These are phyloP conservation scores for Hipparchia semele DNA, from an alignment of 2,888 invertebrate genomes.

Conservation along the genomic window DNA sequence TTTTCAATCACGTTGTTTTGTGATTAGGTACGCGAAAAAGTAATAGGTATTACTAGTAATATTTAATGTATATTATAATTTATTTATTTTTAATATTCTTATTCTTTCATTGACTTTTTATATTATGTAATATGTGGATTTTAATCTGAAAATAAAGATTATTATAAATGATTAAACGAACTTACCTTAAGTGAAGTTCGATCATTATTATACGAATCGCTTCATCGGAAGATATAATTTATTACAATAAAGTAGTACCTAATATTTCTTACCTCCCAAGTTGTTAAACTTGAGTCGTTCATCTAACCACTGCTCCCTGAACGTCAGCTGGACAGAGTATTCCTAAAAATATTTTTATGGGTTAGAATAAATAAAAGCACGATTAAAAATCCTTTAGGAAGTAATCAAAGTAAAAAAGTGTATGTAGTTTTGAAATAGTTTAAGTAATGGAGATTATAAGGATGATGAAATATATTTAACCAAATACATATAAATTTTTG, in stretches of 20 bases:
- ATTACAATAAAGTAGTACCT: not conserved
- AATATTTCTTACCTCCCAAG: conserved; percentile 86
- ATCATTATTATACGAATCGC: too few species aligned
- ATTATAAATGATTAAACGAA: too few species aligned
- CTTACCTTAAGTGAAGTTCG: too few species aligned
- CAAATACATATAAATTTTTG: conserved; percentile 15
- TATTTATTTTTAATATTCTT: too few species aligned
- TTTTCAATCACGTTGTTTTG: too few species aligned
- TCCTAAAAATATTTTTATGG: conserved; percentile 85
- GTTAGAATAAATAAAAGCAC: conserved; percentile 21
- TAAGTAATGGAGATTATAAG: not conserved
- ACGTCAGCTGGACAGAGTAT: conserved; percentile 98
- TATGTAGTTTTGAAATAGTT: conserved; percentile 1
- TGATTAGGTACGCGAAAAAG: too few species aligned
- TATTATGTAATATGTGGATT: too few species aligned
- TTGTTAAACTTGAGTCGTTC: conserved; percentile 95
- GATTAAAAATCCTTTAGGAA: conserved; percentile 27
- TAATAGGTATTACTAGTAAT: too few species aligned
- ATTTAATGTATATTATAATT: too few species aligned
- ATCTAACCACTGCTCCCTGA: conserved; percentile 98
- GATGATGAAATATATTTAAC: not conserved
- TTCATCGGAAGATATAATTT: too few species aligned
- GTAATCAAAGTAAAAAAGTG: conserved; percentile 43
- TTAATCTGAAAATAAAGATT: too few species aligned
- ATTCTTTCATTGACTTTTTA: not conserved